A percentile compares a stretch with the other conserved stretches of the same genome.
These are phyloP conservation scores for Nephrocerus scutellatus DNA, from an alignment of 2,888 invertebrate species.

Conservation along the genomic window DNA sequence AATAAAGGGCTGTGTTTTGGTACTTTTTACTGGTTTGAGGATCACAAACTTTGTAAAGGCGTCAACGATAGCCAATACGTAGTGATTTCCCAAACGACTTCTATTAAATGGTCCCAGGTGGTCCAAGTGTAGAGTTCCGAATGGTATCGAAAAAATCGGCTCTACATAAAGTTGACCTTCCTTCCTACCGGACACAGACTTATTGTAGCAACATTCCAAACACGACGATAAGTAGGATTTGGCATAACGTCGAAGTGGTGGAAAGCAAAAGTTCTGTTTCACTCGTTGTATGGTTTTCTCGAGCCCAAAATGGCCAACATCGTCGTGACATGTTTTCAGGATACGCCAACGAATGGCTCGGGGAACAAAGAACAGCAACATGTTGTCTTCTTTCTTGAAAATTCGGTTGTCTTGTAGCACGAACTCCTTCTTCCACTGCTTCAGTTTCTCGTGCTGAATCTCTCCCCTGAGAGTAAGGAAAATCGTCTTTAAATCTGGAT, in stretches of 20 bases:
- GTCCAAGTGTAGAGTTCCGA: conserved; percentile 20
- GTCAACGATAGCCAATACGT: too few relatives aligned
- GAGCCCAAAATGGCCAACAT: conserved; percentile 19
- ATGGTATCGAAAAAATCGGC: conserved; percentile 15
- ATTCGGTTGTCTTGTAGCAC: conserved; percentile 11
- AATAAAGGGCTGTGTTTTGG: conserved; percentile 9
- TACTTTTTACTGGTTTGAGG: conserved; percentile 13
- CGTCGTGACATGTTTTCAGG: conserved; percentile 19
- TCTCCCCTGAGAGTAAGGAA: conserved; percentile 11
- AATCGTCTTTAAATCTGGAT: conserved; percentile 11
- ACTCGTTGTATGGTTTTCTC: conserved; percentile 20
- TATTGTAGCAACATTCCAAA: conserved; percentile 15
- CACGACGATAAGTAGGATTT: conserved; percentile 18
- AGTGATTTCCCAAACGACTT: too few relatives aligned
- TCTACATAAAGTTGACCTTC: conserved; percentile 15
- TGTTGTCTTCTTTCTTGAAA: conserved; percentile 7
- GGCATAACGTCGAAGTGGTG: conserved; percentile 17
- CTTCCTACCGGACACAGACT: conserved; percentile 6
- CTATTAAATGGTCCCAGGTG: conserved; percentile 19
- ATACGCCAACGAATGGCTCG: conserved; percentile 18
- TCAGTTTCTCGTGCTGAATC: conserved; percentile 9
- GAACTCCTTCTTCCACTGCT: conserved; percentile 15
- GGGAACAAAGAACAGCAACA: conserved; percentile 15
- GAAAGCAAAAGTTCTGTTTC: conserved; percentile 20
- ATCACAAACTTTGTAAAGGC: conserved; percentile 18